Evolutionary conservation across 2,888 invertebrate genomes (phyloP), one percentile per base, ranked within the genome.

Genomic region (Baccha elongata): DNA sequence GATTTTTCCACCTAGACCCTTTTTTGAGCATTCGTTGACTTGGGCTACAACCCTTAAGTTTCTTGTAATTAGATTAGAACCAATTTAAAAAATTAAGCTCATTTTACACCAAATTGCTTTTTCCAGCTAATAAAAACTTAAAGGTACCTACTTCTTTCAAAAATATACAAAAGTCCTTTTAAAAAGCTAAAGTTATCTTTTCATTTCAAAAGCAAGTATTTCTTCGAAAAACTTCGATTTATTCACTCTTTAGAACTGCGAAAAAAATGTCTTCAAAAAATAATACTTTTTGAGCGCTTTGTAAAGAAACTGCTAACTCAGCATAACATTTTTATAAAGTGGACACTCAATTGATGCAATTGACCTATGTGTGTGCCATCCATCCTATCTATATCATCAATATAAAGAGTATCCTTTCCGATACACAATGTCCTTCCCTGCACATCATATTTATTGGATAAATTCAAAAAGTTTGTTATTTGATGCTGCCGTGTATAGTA

Each of bases 341-440:
- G 44, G 53, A 68, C 32, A 65, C 60, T 67, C 52, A 46, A 72
- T 67, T 72, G 78, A 72, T 67, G 72, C 72, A 72, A 67, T 79
- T 79, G 78, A 78, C 64, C 71, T 64, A n/a, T n/a, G 21, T 37
- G 17, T 71, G 48, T 21, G 44, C 21, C 26, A 72, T 29, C 15
- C 19, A 15, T 23, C 15, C 35, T 29, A 13, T 29, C 8, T 37
- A 4, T 21, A 37, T 60, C 42, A 5, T 55, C 48, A 67, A 17
- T 35, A 35, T 64, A 42, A 29, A 44, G 37, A 35, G 53, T 64
- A 69, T 32, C 26, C 42, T 58, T 23, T 58, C 15, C 15, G 13
- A 37, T 37, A 23, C 5, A 55, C 7, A 52, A 52, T 52, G 53
- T 53, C 48, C 76, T 48, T 64, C 19, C 17, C 42, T 17, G 44